Evolutionary conservation across 92 coral and sea anemone species (phyloP).

Genomic region (Bergia puertoricense): DNA sequence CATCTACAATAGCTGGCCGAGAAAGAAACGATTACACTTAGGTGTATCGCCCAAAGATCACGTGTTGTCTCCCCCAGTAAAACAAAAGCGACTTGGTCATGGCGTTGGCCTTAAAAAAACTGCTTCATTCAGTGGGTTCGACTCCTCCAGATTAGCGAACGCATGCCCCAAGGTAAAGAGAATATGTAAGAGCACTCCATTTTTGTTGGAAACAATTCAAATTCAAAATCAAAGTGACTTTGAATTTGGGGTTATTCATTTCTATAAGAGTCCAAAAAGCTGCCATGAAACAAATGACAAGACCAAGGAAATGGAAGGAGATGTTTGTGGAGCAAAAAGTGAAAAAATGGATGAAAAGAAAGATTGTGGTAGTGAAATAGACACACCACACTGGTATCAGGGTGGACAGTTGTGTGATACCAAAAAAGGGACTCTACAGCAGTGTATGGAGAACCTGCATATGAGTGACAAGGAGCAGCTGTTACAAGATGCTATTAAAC

Average conservation of each 20-base stretch:
- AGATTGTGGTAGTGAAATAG: not conserved
- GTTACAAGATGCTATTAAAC: not conserved
- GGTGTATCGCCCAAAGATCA: conserved; percentile 39
- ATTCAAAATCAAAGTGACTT: conserved; percentile 85
- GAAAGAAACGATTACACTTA: conserved; percentile 58
- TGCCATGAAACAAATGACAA: conserved; percentile 22
- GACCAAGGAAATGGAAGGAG: not conserved
- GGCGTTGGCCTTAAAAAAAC: conserved; percentile 57
- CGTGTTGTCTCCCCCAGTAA: conserved; percentile 70
- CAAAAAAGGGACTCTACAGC: conserved; percentile 1
- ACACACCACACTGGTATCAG: not conserved
- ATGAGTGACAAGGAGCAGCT: conserved; percentile 14
- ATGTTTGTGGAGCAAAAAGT: not conserved
- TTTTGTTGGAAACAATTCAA: conserved; percentile 54
- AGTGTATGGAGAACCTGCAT: conserved; percentile 34
- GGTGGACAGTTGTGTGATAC: not conserved
- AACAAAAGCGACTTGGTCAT: conserved; percentile 65
- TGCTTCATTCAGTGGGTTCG: conserved; percentile 90
- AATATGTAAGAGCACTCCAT: conserved; percentile 64
- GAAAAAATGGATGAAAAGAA: conserved; percentile 19
- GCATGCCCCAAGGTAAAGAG: not conserved
- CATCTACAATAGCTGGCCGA: conserved; percentile 73
- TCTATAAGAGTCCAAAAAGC: conserved; percentile 78
- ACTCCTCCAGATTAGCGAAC: conserved; percentile 55
- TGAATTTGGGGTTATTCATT: conserved; percentile 83